Base-by-base conservation (phyloP, 64 coral and sea anemone species). In the Exaiptasia diaphana region DNA sequence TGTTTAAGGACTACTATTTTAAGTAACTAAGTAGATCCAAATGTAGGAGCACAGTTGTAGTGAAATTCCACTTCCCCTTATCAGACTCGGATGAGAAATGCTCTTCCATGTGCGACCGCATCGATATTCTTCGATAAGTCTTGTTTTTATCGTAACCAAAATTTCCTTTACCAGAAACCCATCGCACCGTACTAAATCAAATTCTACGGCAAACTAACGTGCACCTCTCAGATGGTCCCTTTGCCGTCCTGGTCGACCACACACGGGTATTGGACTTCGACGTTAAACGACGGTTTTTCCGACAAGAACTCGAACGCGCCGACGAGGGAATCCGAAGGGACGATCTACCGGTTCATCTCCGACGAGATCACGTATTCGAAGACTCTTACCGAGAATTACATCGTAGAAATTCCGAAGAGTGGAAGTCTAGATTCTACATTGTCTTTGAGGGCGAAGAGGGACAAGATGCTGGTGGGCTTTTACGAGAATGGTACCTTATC, bases 401-500 rank as follows among this genome's bases (percentile, higher is more conserved):
- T 50, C 89, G 94, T 53, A 61, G 89, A 58, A 82, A 34, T 26
- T 44, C 89, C 9, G 94, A 97, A 32, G 94, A 97, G 49, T 91
- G 91, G 94, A 97, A 97, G 40, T 88, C 85, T 21, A 70, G 94
- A 20, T 71, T 97, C 70, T 97, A 92, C 71, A 88, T 97, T 4
- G 94, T 97, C 6, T 97, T 97, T 39, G 94, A 97, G 63, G 94
- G 94, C 4, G 94, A 97, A 48, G 94, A 97, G 61, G 94, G 94
- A 13, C 94, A 97, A 85, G 94, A 97, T 64, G 94, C 94, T 0
- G 94, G 94, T 0, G 94, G 94, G 20, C 70, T 97, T 12, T 65
- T 97, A 30, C 76, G 94, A 14, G 94, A 97, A 67, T 97, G 90
- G 84, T 97, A 82, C 55, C 67, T 97, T 30, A 97, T 97, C 64